These are phyloP conservation scores for Campopleginae sp. DNA, from an alignment of 2,888 invertebrate genomes.

Conservation along the genomic window DNA sequence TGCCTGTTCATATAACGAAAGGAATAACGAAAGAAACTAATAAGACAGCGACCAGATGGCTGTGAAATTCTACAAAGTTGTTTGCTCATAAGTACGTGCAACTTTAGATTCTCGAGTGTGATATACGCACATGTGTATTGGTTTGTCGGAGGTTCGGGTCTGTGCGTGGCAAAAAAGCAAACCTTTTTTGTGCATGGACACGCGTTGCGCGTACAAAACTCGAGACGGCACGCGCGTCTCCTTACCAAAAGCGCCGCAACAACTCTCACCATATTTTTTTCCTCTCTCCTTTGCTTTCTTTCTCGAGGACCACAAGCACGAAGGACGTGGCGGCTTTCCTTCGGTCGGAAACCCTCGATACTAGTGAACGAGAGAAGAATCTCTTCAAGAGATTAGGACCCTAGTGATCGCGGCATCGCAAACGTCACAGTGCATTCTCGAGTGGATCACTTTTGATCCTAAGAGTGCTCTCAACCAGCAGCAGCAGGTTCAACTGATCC, in stretches of 20 bases:
- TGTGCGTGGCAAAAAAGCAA: constrained; percentile 56
- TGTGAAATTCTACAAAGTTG: constrained; percentile 66
- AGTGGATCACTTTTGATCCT: constrained; percentile 45
- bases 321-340: constrained; percentile 66
- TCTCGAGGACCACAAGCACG: constrained; percentile 46
- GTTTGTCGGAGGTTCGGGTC: constrained; percentile 44
- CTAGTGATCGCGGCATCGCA: constrained; percentile 49
- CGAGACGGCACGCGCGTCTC: constrained; percentile 80
- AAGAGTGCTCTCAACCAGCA: constrained; percentile 42
- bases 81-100: constrained; percentile 1
- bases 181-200: constrained; percentile 53
- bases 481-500: constrained; percentile 53
- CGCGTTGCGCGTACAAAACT: constrained; percentile 68
- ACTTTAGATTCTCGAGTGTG: constrained; percentile 40
- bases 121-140: constrained; percentile 15
- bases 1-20: constrained; percentile 21
- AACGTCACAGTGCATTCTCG: constrained; percentile 47
- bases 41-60: constrained; percentile 77
- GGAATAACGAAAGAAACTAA: constrained; percentile 73
- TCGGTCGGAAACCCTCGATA: constrained; percentile 64
- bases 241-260: constrained; percentile 82
- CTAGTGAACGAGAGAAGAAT: constrained; percentile 52
- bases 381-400: constrained; percentile 67
- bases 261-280: constrained; percentile 60
- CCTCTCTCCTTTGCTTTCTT: constrained; percentile 19